Evolutionary conservation across 2,888 invertebrate genomes (phyloP).

Genomic region (Polia nebulosa): DNA sequence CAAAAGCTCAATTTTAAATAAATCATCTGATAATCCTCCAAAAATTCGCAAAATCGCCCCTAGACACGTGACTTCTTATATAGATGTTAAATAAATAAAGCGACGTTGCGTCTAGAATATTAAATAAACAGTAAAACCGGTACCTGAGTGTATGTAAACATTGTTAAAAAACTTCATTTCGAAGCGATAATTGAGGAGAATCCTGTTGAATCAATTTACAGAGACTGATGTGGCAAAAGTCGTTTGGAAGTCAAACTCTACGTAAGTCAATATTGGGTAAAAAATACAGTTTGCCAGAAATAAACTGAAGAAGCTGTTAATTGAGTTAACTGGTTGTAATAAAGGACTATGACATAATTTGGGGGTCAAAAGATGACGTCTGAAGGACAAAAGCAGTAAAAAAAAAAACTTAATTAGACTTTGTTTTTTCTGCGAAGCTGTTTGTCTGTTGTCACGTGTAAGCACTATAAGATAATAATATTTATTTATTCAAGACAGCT

Average conservation of each 20-base stretch:
- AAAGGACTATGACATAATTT: slow-evolving; percentile 37
- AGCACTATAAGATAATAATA: too few species aligned
- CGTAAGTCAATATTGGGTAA: slow-evolving; percentile 49
- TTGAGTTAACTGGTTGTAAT: slow-evolving; percentile 25
- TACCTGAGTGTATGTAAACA: slow-evolving; percentile 71
- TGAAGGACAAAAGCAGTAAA: not conserved
- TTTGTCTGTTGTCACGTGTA: too few species aligned
- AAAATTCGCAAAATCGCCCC: slow-evolving; percentile 53
- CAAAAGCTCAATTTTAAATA: slow-evolving; percentile 9
- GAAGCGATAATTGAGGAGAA: slow-evolving; percentile 75
- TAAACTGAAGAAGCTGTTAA: slow-evolving; percentile 21
- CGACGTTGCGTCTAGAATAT: slow-evolving; percentile 61
- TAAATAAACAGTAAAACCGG: slow-evolving; percentile 72
- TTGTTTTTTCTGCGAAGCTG: too few species aligned
- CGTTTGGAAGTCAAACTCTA: slow-evolving; percentile 72
- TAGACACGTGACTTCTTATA: slow-evolving; percentile 55
- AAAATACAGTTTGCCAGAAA: slow-evolving; percentile 28
- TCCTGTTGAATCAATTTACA: slow-evolving; percentile 76
- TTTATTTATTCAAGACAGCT: too few species aligned
- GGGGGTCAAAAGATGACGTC: slow-evolving; percentile 10
- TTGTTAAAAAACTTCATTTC: slow-evolving; percentile 71
- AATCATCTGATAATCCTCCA: slow-evolving; percentile 4
- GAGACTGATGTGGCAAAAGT: slow-evolving; percentile 70
- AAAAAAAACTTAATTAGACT: not conserved
- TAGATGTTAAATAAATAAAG: slow-evolving; percentile 57